phyloP scores from a whole-genome alignment of 2,113 vertebrate species.

The Takifugu flavidus region DNA sequence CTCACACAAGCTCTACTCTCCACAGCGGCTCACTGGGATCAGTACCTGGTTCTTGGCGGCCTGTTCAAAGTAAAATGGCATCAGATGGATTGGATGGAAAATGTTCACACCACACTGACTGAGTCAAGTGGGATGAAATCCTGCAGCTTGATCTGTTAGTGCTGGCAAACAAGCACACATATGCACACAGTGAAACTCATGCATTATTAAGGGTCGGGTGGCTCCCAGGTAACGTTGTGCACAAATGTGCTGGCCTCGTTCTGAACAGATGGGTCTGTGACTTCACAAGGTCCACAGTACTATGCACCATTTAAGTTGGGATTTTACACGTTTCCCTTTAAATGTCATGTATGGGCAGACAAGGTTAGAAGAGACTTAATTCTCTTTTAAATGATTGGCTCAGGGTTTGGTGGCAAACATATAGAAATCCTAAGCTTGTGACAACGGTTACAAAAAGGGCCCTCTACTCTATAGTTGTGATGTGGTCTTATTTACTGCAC shows the following conservation, averaged over 20 bases:
- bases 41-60: background rate
- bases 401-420: too few species aligned
- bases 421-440: too few species aligned
- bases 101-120: background rate
- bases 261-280: slow-evolving; percentile 2
- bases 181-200: slow-evolving; percentile 11
- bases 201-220: slow-evolving; percentile 19
- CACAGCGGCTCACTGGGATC: background rate
- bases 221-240: background rate
- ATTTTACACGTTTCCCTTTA: too few species aligned
- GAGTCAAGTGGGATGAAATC: background rate
- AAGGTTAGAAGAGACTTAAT: too few species aligned
- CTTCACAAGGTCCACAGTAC: slow-evolving; percentile 1
- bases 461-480: too few species aligned
- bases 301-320: too few species aligned
- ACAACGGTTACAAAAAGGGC: too few species aligned
- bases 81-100: background rate
- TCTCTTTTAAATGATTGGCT: too few species aligned
- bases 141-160: slow-evolving; percentile 15
- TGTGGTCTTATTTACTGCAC: too few species aligned
- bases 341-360: too few species aligned
- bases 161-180: slow-evolving; percentile 9
- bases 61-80: background rate
- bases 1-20: too few species aligned
- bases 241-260: background rate